Evolutionary conservation across 1,140 invertebrate species (phyloP).

Genomic region (Drosophila dunni): DNA sequence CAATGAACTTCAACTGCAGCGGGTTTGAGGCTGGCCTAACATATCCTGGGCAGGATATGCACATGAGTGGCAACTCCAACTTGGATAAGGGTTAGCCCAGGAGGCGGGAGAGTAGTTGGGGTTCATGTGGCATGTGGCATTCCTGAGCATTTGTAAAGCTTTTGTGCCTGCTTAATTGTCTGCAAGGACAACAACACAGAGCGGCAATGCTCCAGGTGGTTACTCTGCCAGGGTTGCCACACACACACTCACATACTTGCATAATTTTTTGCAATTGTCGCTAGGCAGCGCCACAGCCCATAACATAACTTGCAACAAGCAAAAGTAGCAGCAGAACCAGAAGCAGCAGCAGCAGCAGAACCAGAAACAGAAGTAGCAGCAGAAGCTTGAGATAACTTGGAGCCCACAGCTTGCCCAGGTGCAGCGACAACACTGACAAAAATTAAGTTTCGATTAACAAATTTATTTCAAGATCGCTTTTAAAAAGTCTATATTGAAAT

Average conservation of each 20-base stretch:
- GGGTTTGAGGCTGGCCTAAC: conserved; percentile 52
- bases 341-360: too few species aligned
- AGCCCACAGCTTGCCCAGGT: conserved; percentile 9
- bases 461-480: too few species aligned
- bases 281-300: conserved; percentile 29
- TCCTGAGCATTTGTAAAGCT: conserved; percentile 48
- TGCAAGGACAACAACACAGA: conserved; percentile 58
- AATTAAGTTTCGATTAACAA: too few species aligned
- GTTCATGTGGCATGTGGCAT: conserved; percentile 48
- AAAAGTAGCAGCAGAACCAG: background rate
- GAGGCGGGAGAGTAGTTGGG: background rate
- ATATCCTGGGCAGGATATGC: conserved; percentile 62
- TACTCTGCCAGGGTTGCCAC: conserved; percentile 33
- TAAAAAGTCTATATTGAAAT: too few species aligned
- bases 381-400: background rate
- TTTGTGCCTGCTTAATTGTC: conserved; percentile 79
- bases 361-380: background rate
- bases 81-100: background rate
- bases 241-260: conserved; percentile 41
- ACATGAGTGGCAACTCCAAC: conserved; percentile 24
- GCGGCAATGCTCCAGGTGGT: background rate
- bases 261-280: conserved; percentile 65
- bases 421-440: background rate
- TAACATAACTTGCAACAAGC: conserved; percentile 40
- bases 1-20: conserved; percentile 66